These are phyloP conservation scores for Lutjanus erythropterus DNA, from an alignment of 2,113 vertebrate genomes.

Conservation along the genomic window DNA sequence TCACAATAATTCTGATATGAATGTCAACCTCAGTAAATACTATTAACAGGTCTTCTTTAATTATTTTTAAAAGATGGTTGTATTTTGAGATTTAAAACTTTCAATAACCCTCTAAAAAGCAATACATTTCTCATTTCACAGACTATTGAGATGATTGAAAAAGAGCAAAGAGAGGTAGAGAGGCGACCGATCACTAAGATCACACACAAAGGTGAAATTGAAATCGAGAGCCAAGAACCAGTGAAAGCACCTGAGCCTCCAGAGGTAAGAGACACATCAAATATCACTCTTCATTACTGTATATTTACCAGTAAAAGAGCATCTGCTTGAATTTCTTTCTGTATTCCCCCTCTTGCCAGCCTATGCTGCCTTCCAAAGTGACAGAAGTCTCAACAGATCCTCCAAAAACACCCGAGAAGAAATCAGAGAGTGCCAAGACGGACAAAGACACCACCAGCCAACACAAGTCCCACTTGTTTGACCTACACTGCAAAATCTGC, in stretches of 20 bases:
- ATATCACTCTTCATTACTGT: not conserved
- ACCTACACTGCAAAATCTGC: slow-evolving; percentile 99
- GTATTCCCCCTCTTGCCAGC: slow-evolving; percentile 48
- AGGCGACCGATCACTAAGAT: slow-evolving; percentile 98
- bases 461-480: slow-evolving; percentile 97
- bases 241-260: slow-evolving; percentile 90
- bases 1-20: not conserved
- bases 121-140: slow-evolving; percentile 69
- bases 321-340: not conserved
- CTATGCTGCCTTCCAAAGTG: slow-evolving; percentile 84
- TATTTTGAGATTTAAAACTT: slow-evolving; percentile 17
- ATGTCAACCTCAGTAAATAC: not conserved
- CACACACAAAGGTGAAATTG: slow-evolving; percentile 99
- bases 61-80: not conserved
- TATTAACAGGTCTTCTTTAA: not conserved
- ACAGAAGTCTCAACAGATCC: slow-evolving; percentile 87
- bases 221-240: slow-evolving; percentile 96
- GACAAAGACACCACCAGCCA: slow-evolving; percentile 92
- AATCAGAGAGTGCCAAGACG: slow-evolving; percentile 76
- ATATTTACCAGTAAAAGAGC: not conserved
- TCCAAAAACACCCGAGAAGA: slow-evolving; percentile 83
- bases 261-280: slow-evolving; percentile 75
- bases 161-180: slow-evolving; percentile 96
- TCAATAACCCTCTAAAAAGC: not conserved
- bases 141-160: slow-evolving; percentile 99